Percentiles rank a stretch among this genome's conserved stretches.
Conservation (phyloP, 2,888 invertebrate species). For the Phengaris alcon region DNA sequence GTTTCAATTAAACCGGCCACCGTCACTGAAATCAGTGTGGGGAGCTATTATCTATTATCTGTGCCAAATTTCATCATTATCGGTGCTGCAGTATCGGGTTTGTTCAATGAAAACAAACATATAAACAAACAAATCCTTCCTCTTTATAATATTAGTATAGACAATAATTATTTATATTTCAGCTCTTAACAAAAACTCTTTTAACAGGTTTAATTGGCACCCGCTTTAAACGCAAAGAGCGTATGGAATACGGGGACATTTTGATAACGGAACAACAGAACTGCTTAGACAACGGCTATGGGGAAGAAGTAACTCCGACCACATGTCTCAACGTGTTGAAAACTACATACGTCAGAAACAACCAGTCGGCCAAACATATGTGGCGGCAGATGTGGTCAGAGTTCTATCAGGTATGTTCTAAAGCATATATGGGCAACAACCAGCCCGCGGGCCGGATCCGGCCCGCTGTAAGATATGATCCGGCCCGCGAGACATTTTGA, state of each 20-base stretch:
- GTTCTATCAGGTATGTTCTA: constrained; percentile 51
- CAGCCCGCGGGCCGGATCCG: too few relatives aligned
- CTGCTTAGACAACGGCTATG: constrained; percentile 55
- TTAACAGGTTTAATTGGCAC: constrained; percentile 58
- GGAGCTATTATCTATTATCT: too few relatives aligned
- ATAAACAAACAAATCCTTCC: too few relatives aligned
- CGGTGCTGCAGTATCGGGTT: too few relatives aligned
- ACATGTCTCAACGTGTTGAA: constrained; percentile 66
- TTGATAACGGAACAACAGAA: constrained; percentile 64
- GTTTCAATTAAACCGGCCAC: too few relatives aligned
- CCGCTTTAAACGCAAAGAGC: constrained; percentile 59
- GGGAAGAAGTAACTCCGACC: constrained; percentile 57
- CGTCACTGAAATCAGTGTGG: too few relatives aligned
- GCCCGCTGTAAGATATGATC: too few relatives aligned
- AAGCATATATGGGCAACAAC: too few relatives aligned
- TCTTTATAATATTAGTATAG: too few relatives aligned
- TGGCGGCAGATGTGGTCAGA: constrained; percentile 55
- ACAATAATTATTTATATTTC: neutral
- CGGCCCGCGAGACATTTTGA: too few relatives aligned
- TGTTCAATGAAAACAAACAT: too few relatives aligned
- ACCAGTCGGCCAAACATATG: constrained; percentile 43
- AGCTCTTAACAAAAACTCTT: neutral
- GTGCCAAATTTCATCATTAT: too few relatives aligned
- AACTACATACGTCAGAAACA: constrained; percentile 66
- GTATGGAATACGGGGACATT: constrained; percentile 78